These are phyloP conservation scores for Anabas testudineus DNA, from an alignment of 2,797 vertebrate genomes.

Conservation along the genomic window DNA sequence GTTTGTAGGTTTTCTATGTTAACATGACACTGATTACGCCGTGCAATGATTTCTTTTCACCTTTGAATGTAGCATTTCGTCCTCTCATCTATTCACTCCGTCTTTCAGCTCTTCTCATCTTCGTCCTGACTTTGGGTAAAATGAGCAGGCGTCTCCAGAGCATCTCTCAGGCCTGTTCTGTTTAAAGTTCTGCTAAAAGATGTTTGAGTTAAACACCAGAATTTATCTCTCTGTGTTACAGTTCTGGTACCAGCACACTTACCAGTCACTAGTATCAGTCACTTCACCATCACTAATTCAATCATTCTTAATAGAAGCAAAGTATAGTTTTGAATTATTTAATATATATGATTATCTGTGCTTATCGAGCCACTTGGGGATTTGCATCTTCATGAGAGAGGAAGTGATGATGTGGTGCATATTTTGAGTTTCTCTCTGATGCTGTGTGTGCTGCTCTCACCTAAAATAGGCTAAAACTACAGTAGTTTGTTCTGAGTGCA, in stretches of 20 bases:
- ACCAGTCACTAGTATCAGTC: conserved; percentile 2
- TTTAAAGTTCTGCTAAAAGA: no score
- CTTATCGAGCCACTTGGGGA: conserved; percentile 12
- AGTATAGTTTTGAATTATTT: conserved; percentile 15
- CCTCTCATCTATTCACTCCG: neutral
- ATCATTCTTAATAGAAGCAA: conserved; percentile 22
- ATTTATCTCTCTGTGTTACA: neutral
- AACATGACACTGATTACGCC: neutral
- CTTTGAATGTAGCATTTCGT: conserved; percentile 1
- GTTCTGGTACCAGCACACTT: no score
- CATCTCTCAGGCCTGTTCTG: no score
- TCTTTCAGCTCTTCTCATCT: no score
- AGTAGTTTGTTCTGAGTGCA: no score
- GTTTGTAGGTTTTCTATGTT: neutral
- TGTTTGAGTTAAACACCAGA: no score
- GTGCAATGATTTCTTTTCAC: no score
- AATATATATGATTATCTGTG: conserved; percentile 33
- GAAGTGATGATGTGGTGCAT: conserved; percentile 42
- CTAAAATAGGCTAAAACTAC: no score
- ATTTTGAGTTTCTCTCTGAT: no score
- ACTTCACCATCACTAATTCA: conserved; percentile 16
- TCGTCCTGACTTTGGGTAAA: no score
- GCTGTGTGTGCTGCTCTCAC: no score
- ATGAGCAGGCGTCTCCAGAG: no score
- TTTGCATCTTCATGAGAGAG: neutral